Base-by-base conservation (phyloP, 2,888 invertebrate genomes). In the Catocala sponsa region DNA sequence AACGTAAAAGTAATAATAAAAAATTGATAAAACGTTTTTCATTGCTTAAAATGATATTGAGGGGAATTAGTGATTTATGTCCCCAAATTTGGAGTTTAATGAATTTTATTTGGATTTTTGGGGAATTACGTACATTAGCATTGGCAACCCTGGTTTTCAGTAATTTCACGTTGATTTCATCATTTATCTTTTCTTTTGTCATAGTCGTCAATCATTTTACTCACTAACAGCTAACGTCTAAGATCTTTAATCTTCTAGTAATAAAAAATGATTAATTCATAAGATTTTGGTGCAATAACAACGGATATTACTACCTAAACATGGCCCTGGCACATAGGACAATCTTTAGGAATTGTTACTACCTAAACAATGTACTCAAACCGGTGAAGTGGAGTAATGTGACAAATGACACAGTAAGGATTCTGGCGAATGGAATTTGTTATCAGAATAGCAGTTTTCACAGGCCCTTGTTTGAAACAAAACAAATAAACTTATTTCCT, bases 291-390 rank as follows among this genome's bases (percentile, higher is more conserved):
- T 65, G 52, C 49, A 68, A 55, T 59, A 67, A 54, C 54, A 69
- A 61, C 54, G 57, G 54, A 48, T 58, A 33, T 50, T 42, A 11
- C 13, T 59, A 43, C 62, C 57, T 53, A 49, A 78, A 65, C 71
- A 94, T 94, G 94, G 88, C 94, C 75, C 79, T 90, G 55, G 74
- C 84, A n/a, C 83, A 82, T 78, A 90, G 88, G 79, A 73, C 83
- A 69, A 76, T 91, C 55, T 82, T 76, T 73, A 88, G 84, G 79
- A 89, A 87, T 79, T 83, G 78, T 78, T 76, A 83, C 73, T 79
- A 76, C 70, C 56, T 89, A 58, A 78, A 80, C 66, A 85, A 78
- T 71, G 67, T 89, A 85, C 85, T 87, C 79, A 89, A 89, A 86
- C 88, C 89, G 79, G 86, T 86, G 46, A 88, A 85, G 82, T 90